These are phyloP conservation scores for Crioceris asparagi DNA, from an alignment of 2,888 invertebrate species.

Conservation along the genomic window DNA sequence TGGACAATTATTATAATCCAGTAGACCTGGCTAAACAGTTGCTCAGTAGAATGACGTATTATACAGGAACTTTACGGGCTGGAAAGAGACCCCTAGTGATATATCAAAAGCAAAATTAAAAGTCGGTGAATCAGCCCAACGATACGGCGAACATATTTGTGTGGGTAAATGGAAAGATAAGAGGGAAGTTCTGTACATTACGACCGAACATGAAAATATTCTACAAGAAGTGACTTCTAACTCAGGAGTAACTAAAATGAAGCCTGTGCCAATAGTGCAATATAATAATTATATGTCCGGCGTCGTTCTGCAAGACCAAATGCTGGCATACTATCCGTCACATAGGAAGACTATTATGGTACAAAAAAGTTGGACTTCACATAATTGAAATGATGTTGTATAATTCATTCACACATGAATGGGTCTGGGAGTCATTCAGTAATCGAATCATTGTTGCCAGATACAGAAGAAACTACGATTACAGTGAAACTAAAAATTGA, in stretches of 20 bases:
- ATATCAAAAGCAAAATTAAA: not conserved
- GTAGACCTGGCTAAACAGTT: conserved; percentile 5
- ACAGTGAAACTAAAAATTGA: no score
- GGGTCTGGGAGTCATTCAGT: no score
- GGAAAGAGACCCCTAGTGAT: not conserved
- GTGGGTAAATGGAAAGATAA: conserved; percentile 3
- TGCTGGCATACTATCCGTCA: not conserved
- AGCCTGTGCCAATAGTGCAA: conserved; percentile 1
- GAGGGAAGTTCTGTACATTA: not conserved
- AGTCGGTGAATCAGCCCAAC: not conserved
- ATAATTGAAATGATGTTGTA: not conserved
- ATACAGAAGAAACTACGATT: no score
- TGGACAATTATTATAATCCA: conserved; percentile 9
- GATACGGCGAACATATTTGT: not conserved
- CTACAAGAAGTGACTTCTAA: not conserved
- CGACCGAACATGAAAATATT: not conserved
- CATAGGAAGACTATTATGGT: no score
- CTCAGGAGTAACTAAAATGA: not conserved
- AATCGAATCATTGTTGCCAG: no score
- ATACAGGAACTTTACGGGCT: not conserved
- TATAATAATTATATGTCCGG: conserved; percentile 5
- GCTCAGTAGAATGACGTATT: not conserved
- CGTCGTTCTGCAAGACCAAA: not conserved
- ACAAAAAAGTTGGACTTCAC: no score
- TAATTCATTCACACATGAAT: no score